phyloP scores from a whole-genome alignment of 2,797 vertebrate species.

The Dicrostonyx torquatus region DNA sequence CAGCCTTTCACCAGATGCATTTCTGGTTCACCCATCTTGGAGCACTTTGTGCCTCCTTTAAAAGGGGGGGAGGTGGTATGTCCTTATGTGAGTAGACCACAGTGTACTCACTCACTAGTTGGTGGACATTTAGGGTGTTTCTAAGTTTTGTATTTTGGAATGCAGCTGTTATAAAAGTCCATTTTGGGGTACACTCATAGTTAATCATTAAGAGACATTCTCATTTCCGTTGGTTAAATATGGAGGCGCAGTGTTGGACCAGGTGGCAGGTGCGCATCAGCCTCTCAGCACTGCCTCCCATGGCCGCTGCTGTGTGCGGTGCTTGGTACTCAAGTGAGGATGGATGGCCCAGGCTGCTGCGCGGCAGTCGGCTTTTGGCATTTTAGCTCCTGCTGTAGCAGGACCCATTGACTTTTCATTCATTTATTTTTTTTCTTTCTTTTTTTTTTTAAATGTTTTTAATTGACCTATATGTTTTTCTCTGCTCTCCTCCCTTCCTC shows the following conservation, averaged over 20 bases:
- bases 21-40: neutral
- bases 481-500: too few species aligned
- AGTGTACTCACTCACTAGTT: neutral
- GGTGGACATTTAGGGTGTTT: neutral
- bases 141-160: neutral
- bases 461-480: too few species aligned
- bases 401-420: neutral
- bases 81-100: neutral
- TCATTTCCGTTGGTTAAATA: slow-evolving; percentile 13
- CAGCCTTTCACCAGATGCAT: neutral
- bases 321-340: too few species aligned
- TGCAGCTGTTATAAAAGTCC: neutral
- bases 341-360: neutral
- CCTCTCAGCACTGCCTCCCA: neutral
- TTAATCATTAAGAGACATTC: slow-evolving; percentile 9
- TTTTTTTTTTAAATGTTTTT: neutral
- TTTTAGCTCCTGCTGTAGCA: slow-evolving; percentile 34
- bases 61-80: neutral
- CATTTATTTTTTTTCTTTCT: neutral
- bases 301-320: neutral
- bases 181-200: neutral
- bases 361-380: neutral
- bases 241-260: neutral
- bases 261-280: neutral
- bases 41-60: neutral